phyloP scores from a whole-genome alignment of 2,113 vertebrate species.

The Nibea coibor region DNA sequence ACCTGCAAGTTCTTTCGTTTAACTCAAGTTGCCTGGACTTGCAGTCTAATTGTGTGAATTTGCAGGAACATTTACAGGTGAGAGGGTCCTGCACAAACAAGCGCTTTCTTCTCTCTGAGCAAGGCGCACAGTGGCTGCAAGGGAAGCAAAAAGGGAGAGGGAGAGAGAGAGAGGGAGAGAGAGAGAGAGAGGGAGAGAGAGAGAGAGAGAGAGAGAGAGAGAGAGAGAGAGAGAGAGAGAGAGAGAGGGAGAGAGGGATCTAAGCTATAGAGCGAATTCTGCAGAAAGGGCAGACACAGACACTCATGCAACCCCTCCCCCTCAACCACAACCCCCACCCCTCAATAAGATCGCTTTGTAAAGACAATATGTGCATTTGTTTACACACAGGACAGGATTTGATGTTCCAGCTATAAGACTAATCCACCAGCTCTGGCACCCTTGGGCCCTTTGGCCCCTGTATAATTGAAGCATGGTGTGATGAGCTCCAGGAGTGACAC shows the following conservation, averaged over 20 bases:
- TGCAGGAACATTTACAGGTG: slow-evolving; percentile 99
- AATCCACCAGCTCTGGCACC: background rate
- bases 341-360: background rate
- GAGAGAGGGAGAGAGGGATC: slow-evolving; percentile 32
- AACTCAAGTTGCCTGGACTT: slow-evolving; percentile 98
- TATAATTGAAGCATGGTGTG: background rate
- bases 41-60: slow-evolving; percentile 98
- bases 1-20: slow-evolving; percentile 99
- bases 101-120: slow-evolving; percentile 98
- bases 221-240: too few relatives aligned
- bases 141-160: slow-evolving; percentile 91
- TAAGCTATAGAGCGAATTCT: slow-evolving; percentile 90
- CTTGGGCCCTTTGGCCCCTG: background rate
- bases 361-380: slow-evolving; percentile 3
- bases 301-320: slow-evolving; percentile 64
- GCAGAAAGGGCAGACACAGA: slow-evolving; percentile 79
- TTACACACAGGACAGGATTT: slow-evolving; percentile 4
- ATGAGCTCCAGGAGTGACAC: background rate
- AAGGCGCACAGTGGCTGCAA: slow-evolving; percentile 99
- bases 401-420: slow-evolving; percentile 5
- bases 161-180: slow-evolving; percentile 62
- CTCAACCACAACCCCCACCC: background rate
- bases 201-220: too few relatives aligned
- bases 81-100: slow-evolving; percentile 98
- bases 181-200: slow-evolving; percentile 1